Base-by-base conservation (phyloP, 2,113 vertebrate genomes). In the Lepus americanus region DNA sequence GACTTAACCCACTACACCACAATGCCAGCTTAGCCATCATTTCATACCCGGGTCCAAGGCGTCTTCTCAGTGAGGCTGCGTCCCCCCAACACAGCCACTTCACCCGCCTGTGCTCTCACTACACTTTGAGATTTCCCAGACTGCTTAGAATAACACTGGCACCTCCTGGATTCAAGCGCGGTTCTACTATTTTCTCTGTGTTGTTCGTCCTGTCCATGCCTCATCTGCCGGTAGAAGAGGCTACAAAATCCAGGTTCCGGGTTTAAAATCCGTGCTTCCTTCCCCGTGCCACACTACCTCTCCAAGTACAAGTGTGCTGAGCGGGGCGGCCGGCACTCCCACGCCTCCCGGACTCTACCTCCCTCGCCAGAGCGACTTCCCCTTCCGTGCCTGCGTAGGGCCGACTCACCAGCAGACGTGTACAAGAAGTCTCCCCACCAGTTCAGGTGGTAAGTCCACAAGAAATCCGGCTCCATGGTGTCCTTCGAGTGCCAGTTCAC, bases 381-480 rank as follows among this genome's bases (percentile, higher is more conserved):
- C 22, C 6, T 39, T 59, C 87, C 19, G 73, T 91, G 69, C 39
- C 90, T 51, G 66, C 17, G 39, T 63, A 84, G 55, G 29, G 27
- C 55, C 85, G 73, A 97, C 97, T 97, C 85, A 97, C 97, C 95
- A 36, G 92, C 85, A 92, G 90, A 93, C 2, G 13, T 10, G 67
- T 70, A 93, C 61, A 97, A 94, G 87, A 96, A 23, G 63, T 84
- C 92, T 95, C 94, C 80, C 76, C 84, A 96, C 94, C 95, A 97
- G 4, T 74, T 96, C 77, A 97, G 16, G 73, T 96, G n/a, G 70
- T 93, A 97, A 77, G 93, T 1, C 97, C 97, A 97, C 1, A 96
- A 72, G 72, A 97, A 27, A 25, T 55, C 31, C 22, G 94, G 80
- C n/a, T 96, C 96, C 94, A 97, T 72, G 63, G 13, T 23, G 20